Base-by-base conservation (phyloP, 1,140 invertebrate genomes). In the Acromyrmex echinatior region DNA sequence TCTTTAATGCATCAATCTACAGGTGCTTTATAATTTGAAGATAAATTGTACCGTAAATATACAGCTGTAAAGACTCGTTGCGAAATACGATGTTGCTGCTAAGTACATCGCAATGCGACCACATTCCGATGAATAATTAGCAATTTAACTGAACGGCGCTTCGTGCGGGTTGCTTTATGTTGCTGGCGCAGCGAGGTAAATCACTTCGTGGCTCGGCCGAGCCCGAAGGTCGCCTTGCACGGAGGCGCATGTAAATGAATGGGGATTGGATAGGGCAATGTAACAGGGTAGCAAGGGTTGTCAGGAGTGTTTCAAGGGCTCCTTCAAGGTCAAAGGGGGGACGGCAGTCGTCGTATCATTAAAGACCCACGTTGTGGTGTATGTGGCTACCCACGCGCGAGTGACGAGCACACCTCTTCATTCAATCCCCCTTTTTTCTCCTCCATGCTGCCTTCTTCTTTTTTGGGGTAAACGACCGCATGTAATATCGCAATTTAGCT, bases 211-310 rank as follows among this genome's bases (percentile, higher is more conserved):
- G 49, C 51, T 39, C 71, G 49, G 12, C 39, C 53, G 49, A 73
- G 49, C 35, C 65, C 58, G 53, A 53, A 85, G 66, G 88, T 56
- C 53, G 53, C 14, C 84, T 90, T 45, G 56, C 68, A 90, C 81
- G 80, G 53, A 87, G 85, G 89, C 71, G 76, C 88, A 92, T 92
- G 91, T 93, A 94, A 93, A 95, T 93, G 92, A 95, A 95, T 95
- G 95, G 94, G 94, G 94, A 94, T 94, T 94, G 92, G 93, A 95
- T 95, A 95, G 95, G 94, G 94, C 95, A 91, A 87, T 86, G 94
- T 93, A 95, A 94, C 94, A 95, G 94, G 95, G 74, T 81, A 92
- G 77, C 92, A 95, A 92, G 92, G 87, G 86, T 90, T 85, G 80
- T 18, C 58, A 94, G 89, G 93, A 95, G 94, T 87, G 73, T 79